Base-by-base conservation (phyloP, 2,888 invertebrate species). In the Folsomia candida region DNA sequence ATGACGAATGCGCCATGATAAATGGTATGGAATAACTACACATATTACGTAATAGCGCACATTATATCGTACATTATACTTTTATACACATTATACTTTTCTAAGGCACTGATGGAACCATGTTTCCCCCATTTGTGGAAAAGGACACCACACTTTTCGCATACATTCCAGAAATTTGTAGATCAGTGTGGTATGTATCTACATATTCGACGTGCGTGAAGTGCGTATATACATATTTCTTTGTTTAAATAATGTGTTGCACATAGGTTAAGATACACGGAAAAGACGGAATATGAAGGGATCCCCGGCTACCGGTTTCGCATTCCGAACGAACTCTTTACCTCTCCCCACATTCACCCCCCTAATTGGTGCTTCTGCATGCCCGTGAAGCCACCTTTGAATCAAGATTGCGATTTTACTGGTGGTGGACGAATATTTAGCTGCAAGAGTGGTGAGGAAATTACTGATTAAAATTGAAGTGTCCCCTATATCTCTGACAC, bases 271-370 rank as follows among this genome's bases (percentile, higher is more conserved):
- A 74, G 66, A 1, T 80, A 73, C 51, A 71, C 74, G 6, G 51
- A 65, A 20, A 76, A 79, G 24, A 51, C 69, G 2, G 73, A 77
- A 28, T 77, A 71, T 54, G 70, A 74, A 58, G 79, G 76, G 24
- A 78, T 80, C 25, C 72, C 71, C 2, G 75, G 72, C 1, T 76
- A 74, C 27, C 69, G 77, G 62, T 80, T 78, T 54, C 74, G 66
- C 9, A 58, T 75, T 0, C 76, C 78, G 2, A 14, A 28, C 4
- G 60, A 63, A 9, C 47, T 76, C 27, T 71, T 76, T 51, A 63
- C 60, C 0, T 37, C 25, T 4, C 70, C 72, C 1, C 26, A 58
- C 28, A 64, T 59, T 18, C 68, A 75, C 29, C 67, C 73, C 0
- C 62, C 57, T 2, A 78, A 78, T 60, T 9, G 60, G 47, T 77